Base-by-base conservation (phyloP, 2,113 vertebrate species). In the Columbina picui region DNA sequence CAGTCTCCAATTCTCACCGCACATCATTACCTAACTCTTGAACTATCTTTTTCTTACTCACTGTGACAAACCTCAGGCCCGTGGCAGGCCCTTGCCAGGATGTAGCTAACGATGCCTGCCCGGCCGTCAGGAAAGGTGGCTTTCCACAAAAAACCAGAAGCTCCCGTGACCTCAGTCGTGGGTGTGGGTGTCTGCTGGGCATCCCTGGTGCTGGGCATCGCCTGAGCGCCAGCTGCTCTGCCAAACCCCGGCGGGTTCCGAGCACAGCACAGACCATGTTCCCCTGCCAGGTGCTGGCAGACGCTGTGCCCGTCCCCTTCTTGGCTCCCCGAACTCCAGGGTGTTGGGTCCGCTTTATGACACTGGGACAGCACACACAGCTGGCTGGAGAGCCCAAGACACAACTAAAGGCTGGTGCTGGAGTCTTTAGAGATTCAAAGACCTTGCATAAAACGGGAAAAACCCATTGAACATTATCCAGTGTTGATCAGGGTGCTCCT, bases 11-110 rank as follows among this genome's bases (percentile, higher is more conserved):
- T 84, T 89, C 93, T 94, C 83, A 45, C 94, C 2, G 41, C 84
- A 94, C 92, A 95, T 96, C 90, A 93, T 96, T 96, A 96, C 96
- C 94, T 84, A 93, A 60, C 83, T 94, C 96, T 90, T 84, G 88
- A 95, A 86, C 95, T 50, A 94, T 94, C 93, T 65, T 92, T 73
- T 29, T 57, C 87, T 73, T 87, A 64, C 93, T 90, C 41, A 6
- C 75, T 26, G 18, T 77, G 92, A 93, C 84, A 91, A 93, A 87
- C 26, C 93, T 87, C 4, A 30, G 89, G 84, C 74, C 82, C 19
- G 87, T 91, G 74, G 84, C 74, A 79, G 89, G 75, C 78, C 49
- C 87, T 69, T 27, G 70, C 87, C 91, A 96, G 90, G 93, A 93
- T 91, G 82, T 47, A n/a, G 93, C 55, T 85, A 93, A 92, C 8